Base-by-base conservation (phyloP, 2,113 vertebrate genomes). In the Epinephelus fuscoguttatus region DNA sequence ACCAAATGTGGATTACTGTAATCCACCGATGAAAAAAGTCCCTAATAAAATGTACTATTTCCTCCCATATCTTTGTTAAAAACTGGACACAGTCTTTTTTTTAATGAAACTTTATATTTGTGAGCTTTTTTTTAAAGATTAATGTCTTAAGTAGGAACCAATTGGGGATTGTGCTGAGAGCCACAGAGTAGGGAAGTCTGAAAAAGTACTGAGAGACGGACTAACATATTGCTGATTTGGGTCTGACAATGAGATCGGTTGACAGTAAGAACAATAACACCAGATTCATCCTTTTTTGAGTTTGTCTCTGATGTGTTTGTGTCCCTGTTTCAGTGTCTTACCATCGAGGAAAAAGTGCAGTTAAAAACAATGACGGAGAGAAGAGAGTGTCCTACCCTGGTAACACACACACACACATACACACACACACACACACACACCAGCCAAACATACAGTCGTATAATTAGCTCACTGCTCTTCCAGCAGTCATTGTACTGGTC, bases 371-470 rank as follows among this genome's bases (percentile, higher is more conserved):
- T 21, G 92, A 94, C 1, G 82, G 40, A 25, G 87, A 90, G 15
- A 92, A 92, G 53, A 90, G 93, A 25, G 74, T 84, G 10, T 95
- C 95, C 4, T 94, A 81, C 69, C 93, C 93, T 64, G 93, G 94
- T 95, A 87, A 92, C 61, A 49, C 8, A n/a, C 72, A 40, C 27
- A 71, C 59, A 21, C 25, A 69, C 45, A 72, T 59, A 61, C 17
- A 76, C 12, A 59, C 61, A 75, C 55, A 61, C 73, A 82, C 66
- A 72, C 53, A n/a, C n/a, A n/a, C n/a, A n/a, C n/a, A 27, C 10
- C n/a, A 64, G 19, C 33, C n/a, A 13, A 13, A 50, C 4, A 66
- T 19, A 50, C 7, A 75, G 56, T 21, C 47, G 70, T 23, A 33
- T 15, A 42, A 15, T 52, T 21, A 6, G 52, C 37, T 30, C 23